Conservation (phyloP, 2,797 vertebrate genomes). For the Rhincodon typus region DNA sequence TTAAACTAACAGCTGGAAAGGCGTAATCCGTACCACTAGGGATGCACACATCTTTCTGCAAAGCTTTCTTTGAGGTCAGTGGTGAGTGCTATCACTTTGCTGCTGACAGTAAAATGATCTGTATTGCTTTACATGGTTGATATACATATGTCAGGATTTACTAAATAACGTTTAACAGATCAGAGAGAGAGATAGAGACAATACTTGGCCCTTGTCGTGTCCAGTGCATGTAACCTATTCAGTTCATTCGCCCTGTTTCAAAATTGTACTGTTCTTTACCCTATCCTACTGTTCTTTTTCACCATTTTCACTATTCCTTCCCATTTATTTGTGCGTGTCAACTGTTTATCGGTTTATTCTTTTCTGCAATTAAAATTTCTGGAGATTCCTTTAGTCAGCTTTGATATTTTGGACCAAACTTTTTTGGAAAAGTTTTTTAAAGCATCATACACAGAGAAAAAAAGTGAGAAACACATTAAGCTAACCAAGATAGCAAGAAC, state of each 20-base stretch:
- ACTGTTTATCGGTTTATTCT: conserved; percentile 46
- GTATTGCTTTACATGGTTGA: background rate
- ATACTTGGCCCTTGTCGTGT: background rate
- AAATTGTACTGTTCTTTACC: background rate
- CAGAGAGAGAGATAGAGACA: background rate
- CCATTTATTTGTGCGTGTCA: conserved; percentile 48
- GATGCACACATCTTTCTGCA: too few relatives aligned
- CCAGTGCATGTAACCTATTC: background rate
- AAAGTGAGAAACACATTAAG: background rate
- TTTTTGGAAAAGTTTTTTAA: background rate
- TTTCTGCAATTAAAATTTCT: background rate
- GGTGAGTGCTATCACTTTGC: too few relatives aligned
- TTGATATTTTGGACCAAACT: too few relatives aligned
- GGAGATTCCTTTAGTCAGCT: background rate
- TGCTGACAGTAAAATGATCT: too few relatives aligned
- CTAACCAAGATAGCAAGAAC: background rate
- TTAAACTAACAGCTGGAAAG: too few relatives aligned
- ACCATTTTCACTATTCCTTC: background rate
- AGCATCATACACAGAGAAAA: background rate
- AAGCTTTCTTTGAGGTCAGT: too few relatives aligned
- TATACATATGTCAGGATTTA: background rate
- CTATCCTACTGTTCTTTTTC: background rate
- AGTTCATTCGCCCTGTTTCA: background rate
- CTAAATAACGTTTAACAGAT: background rate
- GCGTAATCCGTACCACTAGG: too few relatives aligned